Evolutionary conservation across 2,797 vertebrate genomes (phyloP).

Genomic region (Myotis daubentonii): DNA sequence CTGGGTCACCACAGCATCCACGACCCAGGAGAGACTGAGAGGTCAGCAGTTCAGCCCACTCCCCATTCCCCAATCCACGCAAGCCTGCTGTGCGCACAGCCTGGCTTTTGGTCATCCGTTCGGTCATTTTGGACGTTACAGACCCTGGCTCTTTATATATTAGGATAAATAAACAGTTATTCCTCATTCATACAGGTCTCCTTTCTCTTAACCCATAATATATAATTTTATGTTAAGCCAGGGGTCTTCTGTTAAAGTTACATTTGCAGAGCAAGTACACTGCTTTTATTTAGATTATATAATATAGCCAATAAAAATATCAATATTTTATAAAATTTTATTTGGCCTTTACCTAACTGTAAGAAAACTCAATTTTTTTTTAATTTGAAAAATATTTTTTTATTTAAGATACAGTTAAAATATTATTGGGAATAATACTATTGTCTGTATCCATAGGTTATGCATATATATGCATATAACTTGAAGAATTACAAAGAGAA

Average conservation of each 20-base stretch:
- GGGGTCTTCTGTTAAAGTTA: neutral
- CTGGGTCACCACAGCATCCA: too few relatives aligned
- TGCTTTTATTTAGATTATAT: neutral
- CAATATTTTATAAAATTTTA: neutral
- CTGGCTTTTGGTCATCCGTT: too few relatives aligned
- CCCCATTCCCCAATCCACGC: too few relatives aligned
- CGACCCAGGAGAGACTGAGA: too few relatives aligned
- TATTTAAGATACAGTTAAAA: neutral
- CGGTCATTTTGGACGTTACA: too few relatives aligned
- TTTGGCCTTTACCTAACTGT: neutral
- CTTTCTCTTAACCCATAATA: neutral
- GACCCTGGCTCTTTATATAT: too few relatives aligned
- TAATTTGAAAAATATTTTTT: slow-evolving; percentile 31
- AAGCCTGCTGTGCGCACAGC: too few relatives aligned
- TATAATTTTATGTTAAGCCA: neutral
- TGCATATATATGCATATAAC: too few relatives aligned
- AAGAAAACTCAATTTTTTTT: neutral
- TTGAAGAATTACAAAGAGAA: too few relatives aligned
- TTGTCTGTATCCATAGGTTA: too few relatives aligned
- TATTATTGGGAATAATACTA: neutral
- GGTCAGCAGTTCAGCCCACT: too few relatives aligned
- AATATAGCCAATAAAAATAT: neutral
- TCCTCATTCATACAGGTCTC: neutral
- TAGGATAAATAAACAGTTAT: neutral
- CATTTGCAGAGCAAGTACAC: neutral